Base-by-base conservation (phyloP, 92 coral and sea anemone genomes). In the Actinernus sp. region DNA sequence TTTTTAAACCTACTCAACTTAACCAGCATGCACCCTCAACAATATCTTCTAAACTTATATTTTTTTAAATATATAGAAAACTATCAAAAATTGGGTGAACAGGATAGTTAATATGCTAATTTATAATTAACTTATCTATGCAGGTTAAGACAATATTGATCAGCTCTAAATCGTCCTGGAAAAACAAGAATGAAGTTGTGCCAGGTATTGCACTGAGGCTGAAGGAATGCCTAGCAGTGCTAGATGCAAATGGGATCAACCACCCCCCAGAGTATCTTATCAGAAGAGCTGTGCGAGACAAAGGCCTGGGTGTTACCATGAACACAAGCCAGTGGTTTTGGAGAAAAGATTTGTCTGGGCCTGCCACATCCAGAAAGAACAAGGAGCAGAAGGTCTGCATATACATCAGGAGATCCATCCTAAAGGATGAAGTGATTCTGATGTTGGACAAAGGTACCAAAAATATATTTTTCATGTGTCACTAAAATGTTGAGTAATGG, bases 151-250 rank as follows among this genome's bases (percentile, higher is more conserved):
- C 59, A 24, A 52, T 52, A 13, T n/a, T n/a, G n/a, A 21, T 52
- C 33, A 21, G 17, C 20, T 52, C 59, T 13, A 52, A 52, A 16
- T 52, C 59, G 17, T 17, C 20, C 33, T 52, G 59, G 59, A 52
- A 52, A 27, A 27, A 52, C 59, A 52, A 27, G 27, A 21, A 52
- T 13, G 59, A 52, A 4, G 27, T 21, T 16, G 33, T 52, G 28
- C 59, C 59, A 52, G 59, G 26, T 17, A 27, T 52, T 52, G 59
- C 59, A 16, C 17, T 58, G 55, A 28, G 49, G 25, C 65, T 58
- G 19, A 33, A 61, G 23, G 22, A 31, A 11, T 13, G 4, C 63
- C 26, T 23, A 39, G 30, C 14, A 28, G 19, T 55, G 19, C 17
- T 23, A 27, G 43, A 8, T 37, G 43, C 43, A 8, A 9, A 21